Evolutionary conservation across 1,140 invertebrate species (phyloP).

Genomic region (Philopotamus ludificatus): DNA sequence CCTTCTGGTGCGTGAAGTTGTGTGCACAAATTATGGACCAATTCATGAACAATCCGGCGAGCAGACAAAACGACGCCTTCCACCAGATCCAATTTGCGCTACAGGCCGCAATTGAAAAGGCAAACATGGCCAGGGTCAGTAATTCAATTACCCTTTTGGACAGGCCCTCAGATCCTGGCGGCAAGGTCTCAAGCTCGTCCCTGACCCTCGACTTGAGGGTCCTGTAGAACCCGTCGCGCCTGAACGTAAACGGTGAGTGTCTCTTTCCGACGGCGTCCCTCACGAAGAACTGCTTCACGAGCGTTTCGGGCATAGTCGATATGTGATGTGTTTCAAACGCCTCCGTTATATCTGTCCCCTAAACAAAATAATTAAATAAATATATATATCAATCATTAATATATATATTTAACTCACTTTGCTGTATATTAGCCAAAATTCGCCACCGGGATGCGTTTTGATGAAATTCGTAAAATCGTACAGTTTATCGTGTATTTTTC

Average conservation of each 20-base stretch:
- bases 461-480: constrained; percentile 74
- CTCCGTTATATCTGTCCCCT: constrained; percentile 76
- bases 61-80: background rate
- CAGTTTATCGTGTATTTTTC: constrained; percentile 73
- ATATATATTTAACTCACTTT: constrained; percentile 50
- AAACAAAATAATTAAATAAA: constrained; percentile 25
- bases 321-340: constrained; percentile 69
- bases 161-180: constrained; percentile 30
- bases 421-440: constrained; percentile 70
- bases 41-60: constrained; percentile 51
- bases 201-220: constrained; percentile 62
- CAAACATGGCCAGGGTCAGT: background rate
- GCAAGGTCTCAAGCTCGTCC: constrained; percentile 54
- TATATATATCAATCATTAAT: background rate
- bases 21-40: constrained; percentile 64
- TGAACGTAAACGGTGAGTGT: constrained; percentile 66
- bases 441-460: constrained; percentile 73
- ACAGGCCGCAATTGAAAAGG: background rate
- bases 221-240: constrained; percentile 67
- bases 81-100: background rate
- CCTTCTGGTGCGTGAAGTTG: constrained; percentile 78
- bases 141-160: constrained; percentile 29
- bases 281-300: constrained; percentile 64
- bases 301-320: constrained; percentile 51
- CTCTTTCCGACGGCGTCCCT: constrained; percentile 57